Conservation (phyloP, 2,113 vertebrate species). For the Aegithalos caudatus region DNA sequence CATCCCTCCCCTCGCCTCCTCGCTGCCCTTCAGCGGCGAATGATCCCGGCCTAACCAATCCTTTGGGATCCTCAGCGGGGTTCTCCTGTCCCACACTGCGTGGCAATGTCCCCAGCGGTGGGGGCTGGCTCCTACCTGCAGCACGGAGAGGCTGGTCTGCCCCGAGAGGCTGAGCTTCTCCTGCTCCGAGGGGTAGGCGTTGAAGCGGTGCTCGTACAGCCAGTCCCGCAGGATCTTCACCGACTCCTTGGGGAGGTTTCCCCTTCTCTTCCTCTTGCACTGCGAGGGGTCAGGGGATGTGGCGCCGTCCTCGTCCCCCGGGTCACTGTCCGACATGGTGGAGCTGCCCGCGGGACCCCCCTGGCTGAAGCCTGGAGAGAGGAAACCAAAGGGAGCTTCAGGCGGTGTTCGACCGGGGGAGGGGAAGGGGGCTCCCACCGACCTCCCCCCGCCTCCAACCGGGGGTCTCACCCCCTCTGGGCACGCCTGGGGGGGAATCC, state of each 20-base stretch:
- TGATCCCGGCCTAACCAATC: neutral
- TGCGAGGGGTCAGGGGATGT: slow-evolving; percentile 80
- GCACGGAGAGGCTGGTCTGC: slow-evolving; percentile 89
- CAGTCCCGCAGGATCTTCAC: slow-evolving; percentile 93
- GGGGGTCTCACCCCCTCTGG: neutral
- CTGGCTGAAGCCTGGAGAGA: slow-evolving; percentile 40
- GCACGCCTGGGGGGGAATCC: neutral
- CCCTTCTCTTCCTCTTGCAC: slow-evolving; percentile 88
- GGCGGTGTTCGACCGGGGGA: neutral
- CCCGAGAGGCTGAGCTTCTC: slow-evolving; percentile 91
- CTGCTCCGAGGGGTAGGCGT: slow-evolving; percentile 94
- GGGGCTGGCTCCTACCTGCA: slow-evolving; percentile 81
- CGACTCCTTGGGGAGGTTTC: slow-evolving; percentile 94
- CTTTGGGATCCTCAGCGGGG: neutral
- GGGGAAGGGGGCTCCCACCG: neutral
- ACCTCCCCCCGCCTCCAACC: neutral
- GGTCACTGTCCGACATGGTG: slow-evolving; percentile 90
- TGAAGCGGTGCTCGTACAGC: slow-evolving; percentile 94
- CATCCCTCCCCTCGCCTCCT: neutral
- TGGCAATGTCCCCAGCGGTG: neutral
- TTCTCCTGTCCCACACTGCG: rapidly evolving
- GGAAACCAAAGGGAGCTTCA: neutral
- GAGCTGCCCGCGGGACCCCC: slow-evolving; percentile 52
- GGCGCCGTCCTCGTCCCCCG: slow-evolving; percentile 81
- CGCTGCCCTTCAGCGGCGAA: neutral